Conservation (phyloP, 53 echinoderm and acorn worm genomes). For the Antedon mediterranea region DNA sequence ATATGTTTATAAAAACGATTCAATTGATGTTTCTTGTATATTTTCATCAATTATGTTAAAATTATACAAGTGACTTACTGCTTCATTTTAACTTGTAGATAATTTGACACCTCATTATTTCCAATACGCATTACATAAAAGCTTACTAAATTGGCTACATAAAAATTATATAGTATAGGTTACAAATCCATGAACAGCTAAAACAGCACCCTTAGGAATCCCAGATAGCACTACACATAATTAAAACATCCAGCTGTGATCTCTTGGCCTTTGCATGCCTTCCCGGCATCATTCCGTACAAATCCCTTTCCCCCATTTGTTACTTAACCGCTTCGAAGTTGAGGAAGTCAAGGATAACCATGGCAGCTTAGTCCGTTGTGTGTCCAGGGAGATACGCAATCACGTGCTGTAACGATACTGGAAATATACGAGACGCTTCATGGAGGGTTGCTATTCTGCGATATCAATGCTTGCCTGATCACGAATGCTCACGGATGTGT, state of each 20-base stretch:
- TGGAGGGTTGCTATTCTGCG: neutral
- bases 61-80: too few relatives aligned
- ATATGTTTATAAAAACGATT: too few relatives aligned
- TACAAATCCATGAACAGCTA: neutral
- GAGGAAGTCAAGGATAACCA: neutral
- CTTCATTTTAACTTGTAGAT: too few relatives aligned
- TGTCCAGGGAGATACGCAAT: neutral
- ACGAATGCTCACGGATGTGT: too few relatives aligned
- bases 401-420: neutral
- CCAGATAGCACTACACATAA: neutral
- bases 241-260: neutral
- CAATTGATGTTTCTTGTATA: too few relatives aligned
- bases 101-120: too few relatives aligned
- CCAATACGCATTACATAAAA: too few relatives aligned
- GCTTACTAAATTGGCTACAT: too few relatives aligned
- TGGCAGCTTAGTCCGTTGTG: neutral
- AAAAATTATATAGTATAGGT: too few relatives aligned
- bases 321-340: neutral
- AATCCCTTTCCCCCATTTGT: neutral
- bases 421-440: neutral
- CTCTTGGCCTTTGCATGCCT: neutral
- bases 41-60: too few relatives aligned
- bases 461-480: too few relatives aligned
- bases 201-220: neutral
- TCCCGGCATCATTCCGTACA: neutral